phyloP scores from a whole-genome alignment of 2,797 vertebrate genomes.

The Hippoglossus hippoglossus region DNA sequence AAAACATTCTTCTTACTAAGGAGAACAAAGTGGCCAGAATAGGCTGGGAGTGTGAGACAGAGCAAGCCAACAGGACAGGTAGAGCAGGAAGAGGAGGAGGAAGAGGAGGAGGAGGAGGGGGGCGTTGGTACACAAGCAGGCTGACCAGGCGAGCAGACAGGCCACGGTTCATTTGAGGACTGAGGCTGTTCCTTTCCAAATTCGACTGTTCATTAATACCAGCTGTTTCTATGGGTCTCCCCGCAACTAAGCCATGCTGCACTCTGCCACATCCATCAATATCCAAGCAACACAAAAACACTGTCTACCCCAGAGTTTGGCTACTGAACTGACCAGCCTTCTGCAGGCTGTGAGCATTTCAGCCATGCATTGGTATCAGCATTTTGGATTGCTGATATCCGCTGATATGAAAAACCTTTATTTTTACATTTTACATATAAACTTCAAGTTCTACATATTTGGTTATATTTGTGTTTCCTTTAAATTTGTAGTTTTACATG shows the following conservation, averaged over 20 bases:
- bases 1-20: slow-evolving; percentile 46
- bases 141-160: slow-evolving; percentile 50
- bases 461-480: background rate
- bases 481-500: too few species aligned
- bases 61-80: slow-evolving; percentile 21
- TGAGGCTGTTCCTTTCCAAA: slow-evolving; percentile 68
- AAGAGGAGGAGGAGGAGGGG: slow-evolving; percentile 11
- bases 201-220: slow-evolving; percentile 69
- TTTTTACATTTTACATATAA: too few species aligned
- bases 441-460: too few species aligned
- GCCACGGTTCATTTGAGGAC: slow-evolving; percentile 73
- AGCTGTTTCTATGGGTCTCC: slow-evolving; percentile 63
- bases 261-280: slow-evolving; percentile 63
- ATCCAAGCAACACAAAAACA: slow-evolving; percentile 57
- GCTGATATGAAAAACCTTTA: too few species aligned
- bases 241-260: slow-evolving; percentile 50
- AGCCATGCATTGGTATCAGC: too few species aligned
- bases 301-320: background rate
- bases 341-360: background rate
- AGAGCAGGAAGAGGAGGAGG: slow-evolving; percentile 12
- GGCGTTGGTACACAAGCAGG: slow-evolving; percentile 32
- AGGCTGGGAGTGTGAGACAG: slow-evolving; percentile 36
- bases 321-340: slow-evolving; percentile 31
- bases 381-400: too few species aligned
- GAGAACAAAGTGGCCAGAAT: slow-evolving; percentile 53